phyloP scores from a whole-genome alignment of 2,888 invertebrate genomes.

The Drosophila birchii region DNA sequence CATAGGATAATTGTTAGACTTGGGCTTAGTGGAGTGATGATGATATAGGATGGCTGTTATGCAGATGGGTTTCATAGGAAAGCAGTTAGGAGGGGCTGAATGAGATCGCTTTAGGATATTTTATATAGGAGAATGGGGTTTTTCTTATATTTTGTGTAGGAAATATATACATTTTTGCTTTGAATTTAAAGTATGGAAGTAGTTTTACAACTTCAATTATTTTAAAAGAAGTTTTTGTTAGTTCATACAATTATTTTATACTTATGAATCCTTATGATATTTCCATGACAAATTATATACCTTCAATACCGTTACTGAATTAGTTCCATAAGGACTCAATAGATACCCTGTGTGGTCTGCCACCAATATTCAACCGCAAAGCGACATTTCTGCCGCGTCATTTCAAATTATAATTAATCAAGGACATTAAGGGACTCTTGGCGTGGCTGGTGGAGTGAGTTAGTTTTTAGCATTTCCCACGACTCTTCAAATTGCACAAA shows the following conservation, averaged over 20 bases:
- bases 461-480: slow-evolving; percentile 55
- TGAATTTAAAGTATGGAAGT: neutral
- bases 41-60: slow-evolving; percentile 32
- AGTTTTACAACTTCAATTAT: neutral
- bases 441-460: neutral
- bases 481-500: slow-evolving; percentile 59
- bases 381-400: slow-evolving; percentile 59
- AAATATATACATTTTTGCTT: neutral
- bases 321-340: slow-evolving; percentile 10
- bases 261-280: neutral
- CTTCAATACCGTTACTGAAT: neutral
- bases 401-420: slow-evolving; percentile 67
- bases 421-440: slow-evolving; percentile 15
- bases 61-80: neutral
- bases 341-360: slow-evolving; percentile 62
- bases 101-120: neutral
- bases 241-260: no score
- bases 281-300: neutral
- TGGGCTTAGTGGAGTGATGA: slow-evolving; percentile 13
- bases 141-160: neutral
- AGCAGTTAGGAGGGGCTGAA: neutral
- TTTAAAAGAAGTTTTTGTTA: neutral
- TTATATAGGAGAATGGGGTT: neutral
- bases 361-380: slow-evolving; percentile 58
- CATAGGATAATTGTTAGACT: slow-evolving; percentile 56